phyloP scores from a whole-genome alignment of 2,888 invertebrate species.

The Carpatolechia fugitivella region DNA sequence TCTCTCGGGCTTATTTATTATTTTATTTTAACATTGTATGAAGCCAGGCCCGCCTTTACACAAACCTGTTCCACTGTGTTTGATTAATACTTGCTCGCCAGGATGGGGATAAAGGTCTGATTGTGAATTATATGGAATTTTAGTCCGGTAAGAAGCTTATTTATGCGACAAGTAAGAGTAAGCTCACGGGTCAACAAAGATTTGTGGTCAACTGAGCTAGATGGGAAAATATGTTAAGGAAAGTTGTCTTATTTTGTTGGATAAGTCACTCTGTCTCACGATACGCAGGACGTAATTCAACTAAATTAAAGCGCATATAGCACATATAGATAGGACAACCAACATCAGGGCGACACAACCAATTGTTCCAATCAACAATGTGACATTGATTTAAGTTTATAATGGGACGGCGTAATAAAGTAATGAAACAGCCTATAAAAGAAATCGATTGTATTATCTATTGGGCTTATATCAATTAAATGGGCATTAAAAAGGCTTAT shows the following conservation, averaged over 20 bases:
- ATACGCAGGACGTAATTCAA: conserved; percentile 1
- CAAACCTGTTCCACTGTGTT: conserved; percentile 67
- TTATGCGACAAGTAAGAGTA: conserved; percentile 54
- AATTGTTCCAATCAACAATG: conserved; percentile 14
- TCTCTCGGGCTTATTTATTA: conserved; percentile 75
- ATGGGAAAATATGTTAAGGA: conserved; percentile 7
- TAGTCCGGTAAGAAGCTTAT: conserved; percentile 69
- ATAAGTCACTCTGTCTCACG: background rate
- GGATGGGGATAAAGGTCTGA: conserved; percentile 62
- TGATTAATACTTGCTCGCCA: conserved; percentile 66
- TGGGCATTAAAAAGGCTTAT: conserved; percentile 49
- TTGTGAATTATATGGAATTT: conserved; percentile 67
- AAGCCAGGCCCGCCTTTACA: conserved; percentile 62
- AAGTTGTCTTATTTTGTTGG: conserved; percentile 2
- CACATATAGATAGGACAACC: conserved; percentile 7
- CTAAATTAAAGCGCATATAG: conserved; percentile 12
- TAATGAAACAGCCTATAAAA: conserved; percentile 15
- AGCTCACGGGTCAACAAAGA: conserved; percentile 38
- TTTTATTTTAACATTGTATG: conserved; percentile 65
- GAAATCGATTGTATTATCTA: conserved; percentile 21
- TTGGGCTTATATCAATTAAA: conserved; percentile 54
- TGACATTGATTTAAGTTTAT: conserved; percentile 15
- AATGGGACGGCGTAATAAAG: conserved; percentile 13
- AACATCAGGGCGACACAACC: background rate
- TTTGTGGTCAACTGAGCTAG: conserved; percentile 29